A percentile compares a stretch with the other conserved stretches of the same genome.
Conservation (phyloP, 2,113 vertebrate species). For the Abramis brama region DNA sequence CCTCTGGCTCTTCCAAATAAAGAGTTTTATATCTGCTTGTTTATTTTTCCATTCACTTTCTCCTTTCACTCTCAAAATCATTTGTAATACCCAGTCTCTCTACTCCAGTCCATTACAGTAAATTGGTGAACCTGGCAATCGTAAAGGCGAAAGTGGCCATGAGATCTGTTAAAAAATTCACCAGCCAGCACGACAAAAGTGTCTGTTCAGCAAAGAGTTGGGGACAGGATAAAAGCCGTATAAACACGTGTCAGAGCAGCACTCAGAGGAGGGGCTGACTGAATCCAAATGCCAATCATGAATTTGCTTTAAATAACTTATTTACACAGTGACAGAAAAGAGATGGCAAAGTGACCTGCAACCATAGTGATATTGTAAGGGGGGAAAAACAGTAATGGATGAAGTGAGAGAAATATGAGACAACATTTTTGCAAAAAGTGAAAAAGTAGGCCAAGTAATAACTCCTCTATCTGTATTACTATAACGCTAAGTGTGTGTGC, state of each 20-base stretch:
- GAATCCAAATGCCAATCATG: slow-evolving; percentile 50
- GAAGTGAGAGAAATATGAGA: neutral
- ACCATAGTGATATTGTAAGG: neutral
- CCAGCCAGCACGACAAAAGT: slow-evolving; percentile 55
- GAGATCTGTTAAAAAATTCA: slow-evolving; percentile 64
- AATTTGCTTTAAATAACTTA: slow-evolving; percentile 63
- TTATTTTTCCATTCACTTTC: slow-evolving; percentile 44
- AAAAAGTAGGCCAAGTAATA: neutral
- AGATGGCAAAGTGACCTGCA: slow-evolving; percentile 29
- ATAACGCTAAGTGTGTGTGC: too few relatives aligned
- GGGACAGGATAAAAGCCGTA: slow-evolving; percentile 62
- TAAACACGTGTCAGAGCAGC: slow-evolving; percentile 50
- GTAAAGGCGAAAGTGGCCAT: slow-evolving; percentile 31
- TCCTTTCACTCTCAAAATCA: slow-evolving; percentile 41
- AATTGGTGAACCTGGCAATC: slow-evolving; percentile 31
- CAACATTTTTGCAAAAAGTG: neutral
- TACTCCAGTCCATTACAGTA: slow-evolving; percentile 39
- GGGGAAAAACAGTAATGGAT: neutral
- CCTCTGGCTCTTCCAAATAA: slow-evolving; percentile 19
- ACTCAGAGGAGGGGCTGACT: slow-evolving; percentile 12
- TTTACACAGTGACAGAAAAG: slow-evolving; percentile 49
- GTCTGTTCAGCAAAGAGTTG: slow-evolving; percentile 61
- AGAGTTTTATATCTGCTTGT: slow-evolving; percentile 32
- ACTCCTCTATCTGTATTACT: neutral
- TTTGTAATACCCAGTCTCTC: slow-evolving; percentile 38